phyloP scores from a whole-genome alignment of 2,797 vertebrate species.

The Gorsachius magnificus region DNA sequence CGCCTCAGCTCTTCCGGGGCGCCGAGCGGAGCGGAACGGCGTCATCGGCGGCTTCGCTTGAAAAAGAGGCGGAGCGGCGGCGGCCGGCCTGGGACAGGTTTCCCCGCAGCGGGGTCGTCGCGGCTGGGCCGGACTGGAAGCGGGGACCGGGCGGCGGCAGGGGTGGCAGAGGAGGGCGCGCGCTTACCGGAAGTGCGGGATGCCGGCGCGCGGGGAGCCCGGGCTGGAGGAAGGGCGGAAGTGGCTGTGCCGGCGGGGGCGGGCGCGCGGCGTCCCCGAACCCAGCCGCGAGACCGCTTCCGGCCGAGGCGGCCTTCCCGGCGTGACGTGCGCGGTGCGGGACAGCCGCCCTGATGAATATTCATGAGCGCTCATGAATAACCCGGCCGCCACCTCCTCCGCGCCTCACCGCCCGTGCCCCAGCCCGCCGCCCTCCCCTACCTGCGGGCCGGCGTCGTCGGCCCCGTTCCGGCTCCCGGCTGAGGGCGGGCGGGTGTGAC shows the following conservation, averaged over 20 bases:
- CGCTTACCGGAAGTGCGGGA: slow-evolving; percentile 37
- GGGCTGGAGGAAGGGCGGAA: not conserved
- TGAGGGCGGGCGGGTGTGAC: not conserved
- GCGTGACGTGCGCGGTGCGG: not conserved
- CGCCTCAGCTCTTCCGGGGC: slow-evolving; percentile 14
- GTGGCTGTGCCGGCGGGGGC: not conserved
- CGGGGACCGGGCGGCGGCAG: not conserved
- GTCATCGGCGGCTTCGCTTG: not conserved
- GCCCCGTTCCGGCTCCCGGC: too few relatives aligned
- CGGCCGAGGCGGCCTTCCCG: not conserved
- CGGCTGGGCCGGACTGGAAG: not conserved
- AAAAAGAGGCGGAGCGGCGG: not conserved
- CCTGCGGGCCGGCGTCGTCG: not conserved
- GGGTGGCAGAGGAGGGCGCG: not conserved
- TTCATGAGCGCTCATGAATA: fast-evolving
- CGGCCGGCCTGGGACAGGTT: not conserved
- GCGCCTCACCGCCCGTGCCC: too few relatives aligned
- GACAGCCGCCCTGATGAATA: not conserved
- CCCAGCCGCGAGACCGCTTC: not conserved
- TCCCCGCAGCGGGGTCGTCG: not conserved
- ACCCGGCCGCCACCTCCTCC: fast-evolving
- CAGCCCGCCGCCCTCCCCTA: too few relatives aligned
- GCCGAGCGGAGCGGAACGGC: not conserved
- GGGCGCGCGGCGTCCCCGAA: not conserved
- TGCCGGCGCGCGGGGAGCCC: not conserved